Conservation (phyloP, 2,797 vertebrate species). For the Chiroxiphia lanceolata region DNA sequence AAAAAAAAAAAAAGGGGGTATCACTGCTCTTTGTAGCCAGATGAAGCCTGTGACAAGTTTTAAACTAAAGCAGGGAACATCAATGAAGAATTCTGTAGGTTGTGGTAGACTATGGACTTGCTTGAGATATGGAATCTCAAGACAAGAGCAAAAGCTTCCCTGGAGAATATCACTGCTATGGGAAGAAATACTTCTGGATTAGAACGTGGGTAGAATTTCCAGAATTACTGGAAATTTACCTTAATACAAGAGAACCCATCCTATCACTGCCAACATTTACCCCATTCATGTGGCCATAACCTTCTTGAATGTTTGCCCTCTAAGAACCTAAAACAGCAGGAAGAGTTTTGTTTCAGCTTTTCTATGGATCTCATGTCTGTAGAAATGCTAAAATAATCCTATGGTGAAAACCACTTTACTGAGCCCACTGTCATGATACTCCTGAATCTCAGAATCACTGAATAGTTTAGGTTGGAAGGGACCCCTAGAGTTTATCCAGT, state of each 20-base stretch:
- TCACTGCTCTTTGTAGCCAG: neutral
- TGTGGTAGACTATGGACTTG: neutral
- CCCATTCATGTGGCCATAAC: neutral
- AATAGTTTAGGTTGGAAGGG: neutral
- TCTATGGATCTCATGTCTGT: neutral
- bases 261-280: neutral
- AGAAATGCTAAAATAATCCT: neutral
- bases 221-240: neutral
- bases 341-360: neutral
- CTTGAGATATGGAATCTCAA: neutral
- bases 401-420: neutral
- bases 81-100: neutral
- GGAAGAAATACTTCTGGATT: neutral
- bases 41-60: neutral
- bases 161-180: neutral
- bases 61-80: neutral
- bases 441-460: neutral
- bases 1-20: neutral
- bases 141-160: neutral
- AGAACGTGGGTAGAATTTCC: neutral
- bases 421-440: neutral
- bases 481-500: neutral
- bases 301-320: neutral
- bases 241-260: neutral
- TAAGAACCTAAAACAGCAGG: neutral